phyloP scores from a whole-genome alignment of 2,113 vertebrate genomes.

The Hymenochirus boettgeri region DNA sequence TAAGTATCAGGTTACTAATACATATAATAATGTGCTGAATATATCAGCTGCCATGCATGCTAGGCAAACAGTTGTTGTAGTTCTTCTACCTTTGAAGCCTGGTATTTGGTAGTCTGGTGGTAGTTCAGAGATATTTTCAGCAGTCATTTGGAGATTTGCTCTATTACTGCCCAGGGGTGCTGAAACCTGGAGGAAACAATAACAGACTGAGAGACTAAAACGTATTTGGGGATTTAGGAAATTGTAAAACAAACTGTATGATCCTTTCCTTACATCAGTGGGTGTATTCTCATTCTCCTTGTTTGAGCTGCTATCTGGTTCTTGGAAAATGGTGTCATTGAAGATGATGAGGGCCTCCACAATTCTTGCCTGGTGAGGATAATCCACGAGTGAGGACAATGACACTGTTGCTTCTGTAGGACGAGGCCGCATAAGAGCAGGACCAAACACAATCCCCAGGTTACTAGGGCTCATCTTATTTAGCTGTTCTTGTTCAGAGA shows the following conservation, averaged over 20 bases:
- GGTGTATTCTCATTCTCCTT: rapidly evolving
- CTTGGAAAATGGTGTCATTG: slow-evolving; percentile 74
- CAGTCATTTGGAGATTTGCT: neutral
- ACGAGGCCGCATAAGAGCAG: slow-evolving; percentile 86
- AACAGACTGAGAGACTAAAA: rapidly evolving
- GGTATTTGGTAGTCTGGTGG: slow-evolving; percentile 7
- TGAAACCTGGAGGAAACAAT: slow-evolving; percentile 10
- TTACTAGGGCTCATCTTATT: slow-evolving; percentile 96
- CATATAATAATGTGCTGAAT: no score
- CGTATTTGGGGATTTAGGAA: neutral
- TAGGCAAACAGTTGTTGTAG: no score
- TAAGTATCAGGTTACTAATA: no score
- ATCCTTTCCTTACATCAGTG: slow-evolving; percentile 13
- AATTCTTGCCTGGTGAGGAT: slow-evolving; percentile 90
- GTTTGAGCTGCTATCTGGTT: slow-evolving; percentile 13
- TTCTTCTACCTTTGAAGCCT: slow-evolving; percentile 33
- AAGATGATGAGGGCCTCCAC: slow-evolving; percentile 85
- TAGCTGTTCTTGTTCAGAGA: slow-evolving; percentile 84
- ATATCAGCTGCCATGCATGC: no score
- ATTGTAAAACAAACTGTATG: rapidly evolving
- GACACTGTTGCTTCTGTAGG: slow-evolving; percentile 90
- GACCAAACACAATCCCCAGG: slow-evolving; percentile 92
- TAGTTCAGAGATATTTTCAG: slow-evolving; percentile 9
- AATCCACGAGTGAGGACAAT: slow-evolving; percentile 91
- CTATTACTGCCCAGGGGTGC: neutral